Evolutionary conservation across 1,140 invertebrate species (phyloP).

Genomic region (Charaxes varanes): DNA sequence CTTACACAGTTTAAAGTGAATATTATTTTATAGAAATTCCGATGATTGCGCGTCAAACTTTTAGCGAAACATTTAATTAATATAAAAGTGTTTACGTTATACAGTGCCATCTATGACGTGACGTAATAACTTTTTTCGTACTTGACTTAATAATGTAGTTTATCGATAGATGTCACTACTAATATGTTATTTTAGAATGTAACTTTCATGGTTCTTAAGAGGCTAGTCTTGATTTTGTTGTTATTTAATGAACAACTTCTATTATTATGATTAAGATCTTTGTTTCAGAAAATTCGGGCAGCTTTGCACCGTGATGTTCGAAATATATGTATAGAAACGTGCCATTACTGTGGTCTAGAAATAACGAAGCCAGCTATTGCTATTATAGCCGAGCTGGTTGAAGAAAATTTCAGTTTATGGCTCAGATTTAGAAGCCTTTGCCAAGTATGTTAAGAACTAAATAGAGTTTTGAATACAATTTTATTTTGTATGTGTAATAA

Average conservation of each 20-base stretch:
- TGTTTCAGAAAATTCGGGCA: slow-evolving; percentile 67
- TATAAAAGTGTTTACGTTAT: too few relatives aligned
- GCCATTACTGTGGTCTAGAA: slow-evolving; percentile 55
- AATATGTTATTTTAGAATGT: too few relatives aligned
- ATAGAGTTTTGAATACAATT: neutral
- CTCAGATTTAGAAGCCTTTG: slow-evolving; percentile 75
- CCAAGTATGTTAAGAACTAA: slow-evolving; percentile 55
- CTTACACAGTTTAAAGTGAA: neutral
- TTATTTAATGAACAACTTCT: too few relatives aligned
- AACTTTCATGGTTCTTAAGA: too few relatives aligned
- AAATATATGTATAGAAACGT: slow-evolving; percentile 65
- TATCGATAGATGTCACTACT: slow-evolving; percentile 23
- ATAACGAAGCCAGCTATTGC: slow-evolving; percentile 67
- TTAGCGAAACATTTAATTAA: too few relatives aligned
- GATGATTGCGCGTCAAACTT: too few relatives aligned
- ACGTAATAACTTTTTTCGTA: too few relatives aligned
- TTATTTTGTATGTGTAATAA: too few relatives aligned
- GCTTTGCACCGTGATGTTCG: slow-evolving; percentile 60
- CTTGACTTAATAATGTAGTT: neutral
- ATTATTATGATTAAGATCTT: too few relatives aligned
- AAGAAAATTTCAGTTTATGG: slow-evolving; percentile 68
- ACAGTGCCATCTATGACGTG: slow-evolving; percentile 4
- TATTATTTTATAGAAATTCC: too few relatives aligned
- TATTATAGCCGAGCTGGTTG: slow-evolving; percentile 69
- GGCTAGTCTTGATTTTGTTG: too few relatives aligned